Evolutionary conservation across 35 echinoderm and acorn worm genomes (phyloP), one percentile per base, ranked within the genome.

Genomic region (Lytechinus variegatus): DNA sequence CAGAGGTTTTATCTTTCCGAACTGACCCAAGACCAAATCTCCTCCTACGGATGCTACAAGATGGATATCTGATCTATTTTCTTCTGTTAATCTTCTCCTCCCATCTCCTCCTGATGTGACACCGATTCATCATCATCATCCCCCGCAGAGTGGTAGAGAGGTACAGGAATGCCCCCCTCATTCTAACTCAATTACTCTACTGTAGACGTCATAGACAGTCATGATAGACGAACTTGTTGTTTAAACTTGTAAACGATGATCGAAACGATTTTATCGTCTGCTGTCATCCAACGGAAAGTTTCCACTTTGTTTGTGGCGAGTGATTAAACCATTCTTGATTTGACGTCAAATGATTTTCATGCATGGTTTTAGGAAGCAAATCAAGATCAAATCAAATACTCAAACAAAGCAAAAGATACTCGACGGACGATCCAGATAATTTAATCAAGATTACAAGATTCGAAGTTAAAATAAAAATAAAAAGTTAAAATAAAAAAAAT

Each of bases 81-180:
- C 6, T 10, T 2, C 56, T 58, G 1, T 44, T 9, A 6, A 58
- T 79, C 19, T 79, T 24, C 66, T 79, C 5, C 66, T 79, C 19
- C 66, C 66, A 79, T 79, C 66, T 79, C n/a, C 66, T 79, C 66
- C n/a, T 24, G 16, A 79, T 24, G 66, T 79, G 19, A 79, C 66
- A 79, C 66, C 66, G n/a, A 79, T 79, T 79, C 66, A 79, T 79
- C 66, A 79, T 79, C 66, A 79, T 79, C n/a, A 79, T 79, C 66
- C 66, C 66, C 66, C 66, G 66, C 66, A 79, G 66, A 79, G 66
- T 79, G 66, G 66, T n/a, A 14, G 66, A 79, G 66, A 24, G 66
- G 12, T 24, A 24, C 4, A 79, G 66, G 66, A 79, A 79, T 79
- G 66, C 66, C 14, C 66, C n/a, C 66, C 21, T 79, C 12, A 19